Percentiles rank a stretch among this genome's conserved stretches.
These are phyloP conservation scores for Ianthella basta DNA, from an alignment of 37 sponge, comb jelly and placozoan species.

Conservation along the genomic window DNA sequence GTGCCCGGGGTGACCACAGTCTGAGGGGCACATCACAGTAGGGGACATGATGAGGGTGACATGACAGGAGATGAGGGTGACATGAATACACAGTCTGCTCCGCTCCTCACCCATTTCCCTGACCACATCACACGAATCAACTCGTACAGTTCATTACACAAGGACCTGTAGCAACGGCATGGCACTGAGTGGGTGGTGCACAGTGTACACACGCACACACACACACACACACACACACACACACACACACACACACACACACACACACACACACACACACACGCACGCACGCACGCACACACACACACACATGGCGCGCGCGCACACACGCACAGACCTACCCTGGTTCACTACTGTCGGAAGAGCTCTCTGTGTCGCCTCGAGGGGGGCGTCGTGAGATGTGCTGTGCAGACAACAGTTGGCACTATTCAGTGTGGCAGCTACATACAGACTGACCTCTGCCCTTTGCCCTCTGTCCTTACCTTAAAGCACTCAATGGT, in stretches of 20 bases:
- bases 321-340: too few relatives aligned
- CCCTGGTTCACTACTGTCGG: neutral
- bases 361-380: neutral
- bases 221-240: neutral
- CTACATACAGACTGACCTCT: too few relatives aligned
- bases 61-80: too few relatives aligned
- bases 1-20: constrained; percentile 81
- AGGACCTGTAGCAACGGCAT: neutral
- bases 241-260: neutral
- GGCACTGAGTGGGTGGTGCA: neutral
- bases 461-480: neutral
- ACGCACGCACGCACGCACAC: neutral
- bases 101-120: constrained; percentile 65
- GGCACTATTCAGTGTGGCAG: too few relatives aligned
- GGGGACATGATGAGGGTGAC: neutral
- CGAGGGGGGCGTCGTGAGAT: neutral
- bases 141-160: constrained; percentile 52
- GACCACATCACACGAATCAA: constrained; percentile 85
- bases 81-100: neutral
- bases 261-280: neutral
- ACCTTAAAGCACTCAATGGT: constrained; percentile 76
- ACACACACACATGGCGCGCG: too few relatives aligned
- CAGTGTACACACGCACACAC: too few relatives aligned
- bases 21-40: neutral
- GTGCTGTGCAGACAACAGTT: neutral